Percentiles rank a stretch among this genome's conserved stretches.
Evolutionary conservation across 1,140 invertebrate species (phyloP).

Genomic region (Drosophila takahashii): DNA sequence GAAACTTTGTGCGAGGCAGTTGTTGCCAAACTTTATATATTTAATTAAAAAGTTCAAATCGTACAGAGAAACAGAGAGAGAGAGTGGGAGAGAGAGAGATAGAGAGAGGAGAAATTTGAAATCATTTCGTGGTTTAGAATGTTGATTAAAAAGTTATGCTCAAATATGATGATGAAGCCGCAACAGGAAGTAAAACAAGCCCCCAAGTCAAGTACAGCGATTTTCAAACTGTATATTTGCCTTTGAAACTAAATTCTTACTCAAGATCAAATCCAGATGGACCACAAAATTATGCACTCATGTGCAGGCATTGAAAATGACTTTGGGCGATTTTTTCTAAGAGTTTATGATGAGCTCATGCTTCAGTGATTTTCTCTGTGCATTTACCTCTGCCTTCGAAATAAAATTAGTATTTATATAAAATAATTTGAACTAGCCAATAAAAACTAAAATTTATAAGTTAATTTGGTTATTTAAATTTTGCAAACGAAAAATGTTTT

Average conservation of each 20-base stretch:
- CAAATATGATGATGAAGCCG: slow-evolving; percentile 35
- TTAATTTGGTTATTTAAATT: no score
- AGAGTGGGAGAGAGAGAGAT: not conserved
- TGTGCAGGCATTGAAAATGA: slow-evolving; percentile 14
- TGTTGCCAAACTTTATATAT: slow-evolving; percentile 49
- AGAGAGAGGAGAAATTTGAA: slow-evolving; percentile 15
- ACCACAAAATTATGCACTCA: slow-evolving; percentile 18
- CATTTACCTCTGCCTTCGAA: no score
- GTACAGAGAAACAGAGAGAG: slow-evolving; percentile 12
- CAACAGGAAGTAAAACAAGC: slow-evolving; percentile 18
- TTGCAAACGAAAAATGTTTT: no score
- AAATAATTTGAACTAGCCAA: no score
- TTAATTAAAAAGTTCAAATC: slow-evolving; percentile 76
- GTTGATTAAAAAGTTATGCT: slow-evolving; percentile 47
- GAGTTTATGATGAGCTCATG: not conserved
- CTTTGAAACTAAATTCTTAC: not conserved
- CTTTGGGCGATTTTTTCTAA: not conserved
- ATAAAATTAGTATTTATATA: no score
- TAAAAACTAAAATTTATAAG: no score
- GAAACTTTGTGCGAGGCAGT: slow-evolving; percentile 45
- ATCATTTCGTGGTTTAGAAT: slow-evolving; percentile 36
- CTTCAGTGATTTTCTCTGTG: not conserved
- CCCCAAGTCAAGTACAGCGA: not conserved
- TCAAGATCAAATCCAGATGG: slow-evolving; percentile 22
- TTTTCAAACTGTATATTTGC: slow-evolving; percentile 5